Evolutionary conservation across 37 sponge, comb jelly and placozoan genomes (phyloP).

Genomic region (Cliona cf. orientalis): DNA sequence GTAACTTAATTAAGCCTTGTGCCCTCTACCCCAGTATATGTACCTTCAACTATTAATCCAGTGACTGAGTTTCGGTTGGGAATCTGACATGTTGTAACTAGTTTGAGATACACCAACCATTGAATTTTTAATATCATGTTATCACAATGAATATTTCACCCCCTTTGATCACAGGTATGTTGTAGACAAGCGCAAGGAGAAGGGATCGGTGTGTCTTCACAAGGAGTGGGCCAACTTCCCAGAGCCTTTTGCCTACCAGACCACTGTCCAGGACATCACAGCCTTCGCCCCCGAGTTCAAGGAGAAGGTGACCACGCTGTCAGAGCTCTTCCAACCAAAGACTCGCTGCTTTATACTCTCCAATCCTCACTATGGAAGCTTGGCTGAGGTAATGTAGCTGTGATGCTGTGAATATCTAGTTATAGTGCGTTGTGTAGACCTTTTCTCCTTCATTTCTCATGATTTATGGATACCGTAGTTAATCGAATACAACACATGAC

Average conservation of each 20-base stretch:
- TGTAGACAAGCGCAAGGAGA: constrained; percentile 22
- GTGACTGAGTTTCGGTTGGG: too few relatives aligned
- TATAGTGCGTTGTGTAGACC: neutral
- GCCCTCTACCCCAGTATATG: too few relatives aligned
- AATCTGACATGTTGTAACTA: too few relatives aligned
- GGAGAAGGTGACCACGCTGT: constrained; percentile 39
- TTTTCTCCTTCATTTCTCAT: neutral
- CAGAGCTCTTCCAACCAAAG: constrained; percentile 54
- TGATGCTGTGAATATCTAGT: neutral
- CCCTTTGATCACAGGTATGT: constrained; percentile 26
- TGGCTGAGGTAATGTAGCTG: constrained; percentile 79
- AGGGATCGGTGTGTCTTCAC: constrained; percentile 50
- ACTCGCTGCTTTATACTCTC: constrained; percentile 62
- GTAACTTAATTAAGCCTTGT: constrained; percentile 1
- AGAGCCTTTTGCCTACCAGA: constrained; percentile 63
- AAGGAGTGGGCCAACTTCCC: constrained; percentile 58
- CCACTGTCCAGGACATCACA: constrained; percentile 55
- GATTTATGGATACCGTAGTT: neutral
- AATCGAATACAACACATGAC: too few relatives aligned
- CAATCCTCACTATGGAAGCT: constrained; percentile 67
- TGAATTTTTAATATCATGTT: too few relatives aligned
- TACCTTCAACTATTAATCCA: too few relatives aligned
- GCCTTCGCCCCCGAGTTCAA: constrained; percentile 55
- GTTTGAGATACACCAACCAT: too few relatives aligned
- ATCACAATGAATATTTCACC: neutral